Percentiles rank a stretch among this genome's conserved stretches.
Conservation (phyloP, 2,113 vertebrate species). For the Ursus arctos region DNA sequence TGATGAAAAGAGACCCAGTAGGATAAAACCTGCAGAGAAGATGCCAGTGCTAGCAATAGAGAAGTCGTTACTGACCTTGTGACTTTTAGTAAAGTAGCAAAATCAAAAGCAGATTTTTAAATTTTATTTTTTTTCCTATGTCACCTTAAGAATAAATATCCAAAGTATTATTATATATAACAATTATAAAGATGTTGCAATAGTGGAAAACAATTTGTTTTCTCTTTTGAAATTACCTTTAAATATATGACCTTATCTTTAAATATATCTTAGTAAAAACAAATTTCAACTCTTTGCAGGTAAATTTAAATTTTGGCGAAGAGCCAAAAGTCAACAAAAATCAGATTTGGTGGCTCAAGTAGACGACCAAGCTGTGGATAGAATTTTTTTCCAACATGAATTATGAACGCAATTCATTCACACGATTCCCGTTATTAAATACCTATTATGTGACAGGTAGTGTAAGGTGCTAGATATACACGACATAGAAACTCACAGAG, state of each 20-base stretch:
- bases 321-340: neutral
- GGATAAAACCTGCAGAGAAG: neutral
- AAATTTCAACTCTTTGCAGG: constrained; percentile 11
- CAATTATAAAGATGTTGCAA: neutral
- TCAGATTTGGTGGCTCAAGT: neutral
- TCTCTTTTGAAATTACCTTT: neutral
- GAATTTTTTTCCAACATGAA: neutral
- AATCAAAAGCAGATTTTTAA: neutral
- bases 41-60: neutral
- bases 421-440: neutral
- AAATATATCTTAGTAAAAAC: neutral
- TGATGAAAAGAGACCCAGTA: neutral
- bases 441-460: neutral
- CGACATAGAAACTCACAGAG: neutral
- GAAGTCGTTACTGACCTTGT: neutral
- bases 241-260: neutral
- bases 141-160: neutral
- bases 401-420: neutral
- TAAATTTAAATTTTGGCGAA: neutral
- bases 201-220: neutral
- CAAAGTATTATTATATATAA: neutral
- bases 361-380: neutral
- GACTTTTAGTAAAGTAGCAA: neutral
- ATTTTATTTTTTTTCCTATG: neutral
- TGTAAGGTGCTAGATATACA: neutral